phyloP scores from a whole-genome alignment of 2,113 vertebrate species.

The Pimephales promelas region DNA sequence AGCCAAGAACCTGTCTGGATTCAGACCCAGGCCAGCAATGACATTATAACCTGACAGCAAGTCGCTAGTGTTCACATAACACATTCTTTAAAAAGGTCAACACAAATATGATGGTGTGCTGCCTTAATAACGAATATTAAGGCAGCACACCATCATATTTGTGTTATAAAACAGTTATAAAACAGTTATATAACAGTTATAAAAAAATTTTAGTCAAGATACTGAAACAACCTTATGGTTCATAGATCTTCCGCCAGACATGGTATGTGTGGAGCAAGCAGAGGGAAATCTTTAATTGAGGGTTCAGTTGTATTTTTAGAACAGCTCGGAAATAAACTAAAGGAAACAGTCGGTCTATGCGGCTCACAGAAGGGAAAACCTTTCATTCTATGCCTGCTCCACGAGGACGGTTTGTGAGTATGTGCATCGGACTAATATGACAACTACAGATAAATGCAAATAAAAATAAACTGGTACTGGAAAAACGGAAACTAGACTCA shows the following conservation, averaged over 20 bases:
- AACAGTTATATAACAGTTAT: too few species aligned
- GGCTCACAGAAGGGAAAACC: background rate
- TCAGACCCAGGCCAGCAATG: background rate
- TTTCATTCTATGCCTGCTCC: background rate
- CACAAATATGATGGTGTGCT: background rate
- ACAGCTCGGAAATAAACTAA: background rate
- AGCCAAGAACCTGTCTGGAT: background rate
- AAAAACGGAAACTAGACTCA: background rate
- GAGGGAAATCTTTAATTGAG: conserved; percentile 25
- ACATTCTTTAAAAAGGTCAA: too few species aligned
- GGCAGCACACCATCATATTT: too few species aligned
- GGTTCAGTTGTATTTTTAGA: conserved; percentile 32
- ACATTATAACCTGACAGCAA: background rate
- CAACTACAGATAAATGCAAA: background rate
- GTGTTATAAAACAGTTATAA: too few species aligned
- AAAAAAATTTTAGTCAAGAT: background rate
- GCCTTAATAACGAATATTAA: too few species aligned
- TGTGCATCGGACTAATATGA: background rate
- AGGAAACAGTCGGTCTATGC: background rate
- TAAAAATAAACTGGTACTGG: background rate
- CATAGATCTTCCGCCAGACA: background rate
- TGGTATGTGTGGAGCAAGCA: background rate
- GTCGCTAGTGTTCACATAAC: background rate
- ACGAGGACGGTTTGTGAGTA: background rate
- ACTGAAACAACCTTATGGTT: background rate